Conservation (phyloP, 1,140 invertebrate species). For the Halesus radiatus region DNA sequence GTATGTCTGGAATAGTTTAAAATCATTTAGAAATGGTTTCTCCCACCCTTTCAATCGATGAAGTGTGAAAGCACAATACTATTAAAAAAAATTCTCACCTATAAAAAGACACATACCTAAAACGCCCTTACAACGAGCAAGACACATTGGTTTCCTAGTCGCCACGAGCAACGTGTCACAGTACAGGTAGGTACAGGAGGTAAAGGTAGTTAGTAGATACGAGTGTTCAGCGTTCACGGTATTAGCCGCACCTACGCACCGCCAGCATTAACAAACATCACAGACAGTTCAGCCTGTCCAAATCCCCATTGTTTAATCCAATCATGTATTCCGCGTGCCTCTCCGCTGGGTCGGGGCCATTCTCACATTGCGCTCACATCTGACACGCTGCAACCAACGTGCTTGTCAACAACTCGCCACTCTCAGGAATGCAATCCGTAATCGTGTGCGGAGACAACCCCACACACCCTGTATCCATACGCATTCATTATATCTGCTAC, state of each 20-base stretch:
- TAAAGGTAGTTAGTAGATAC: not conserved
- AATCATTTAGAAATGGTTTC: too few relatives aligned
- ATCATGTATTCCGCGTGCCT: conserved; percentile 50
- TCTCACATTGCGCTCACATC: not conserved
- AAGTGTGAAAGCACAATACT: too few relatives aligned
- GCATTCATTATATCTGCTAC: too few relatives aligned
- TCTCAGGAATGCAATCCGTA: conserved; percentile 5
- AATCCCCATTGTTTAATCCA: conserved; percentile 49
- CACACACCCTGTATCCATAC: too few relatives aligned
- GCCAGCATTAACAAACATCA: conserved; percentile 21
- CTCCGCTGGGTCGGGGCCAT: conserved; percentile 1
- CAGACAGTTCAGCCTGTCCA: not conserved
- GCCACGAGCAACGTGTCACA: too few relatives aligned
- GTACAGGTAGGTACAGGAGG: not conserved
- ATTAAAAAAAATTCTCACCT: too few relatives aligned
- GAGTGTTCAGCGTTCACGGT: not conserved
- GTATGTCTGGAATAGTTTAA: too few relatives aligned
- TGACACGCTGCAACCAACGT: conserved; percentile 15
- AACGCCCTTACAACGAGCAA: too few relatives aligned
- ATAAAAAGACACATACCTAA: too few relatives aligned
- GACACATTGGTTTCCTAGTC: too few relatives aligned
- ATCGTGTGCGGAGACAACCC: not conserved
- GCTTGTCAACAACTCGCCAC: conserved; percentile 24
- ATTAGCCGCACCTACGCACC: conserved; percentile 39
- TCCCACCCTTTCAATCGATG: too few relatives aligned